Conservation (phyloP, 1,140 invertebrate genomes). For the Diachasmimorpha longicaudata region DNA sequence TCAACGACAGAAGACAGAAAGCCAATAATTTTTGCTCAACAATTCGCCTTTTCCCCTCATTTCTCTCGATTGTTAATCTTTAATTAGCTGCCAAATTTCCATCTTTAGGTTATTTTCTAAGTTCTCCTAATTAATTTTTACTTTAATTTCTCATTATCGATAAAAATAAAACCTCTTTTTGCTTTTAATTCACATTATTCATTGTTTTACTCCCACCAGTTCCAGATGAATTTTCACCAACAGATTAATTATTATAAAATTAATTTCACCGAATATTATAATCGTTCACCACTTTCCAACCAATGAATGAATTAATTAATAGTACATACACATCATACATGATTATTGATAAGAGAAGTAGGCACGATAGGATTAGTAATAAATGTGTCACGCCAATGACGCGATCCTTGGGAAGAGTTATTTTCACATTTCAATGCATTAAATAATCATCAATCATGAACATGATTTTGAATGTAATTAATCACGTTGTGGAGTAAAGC, state of each 20-base stretch:
- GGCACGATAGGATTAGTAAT: conserved; percentile 49
- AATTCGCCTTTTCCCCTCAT: conserved; percentile 18
- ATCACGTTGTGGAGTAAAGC: not conserved
- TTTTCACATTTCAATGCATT: conserved; percentile 14
- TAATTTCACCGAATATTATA: not conserved
- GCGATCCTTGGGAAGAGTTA: conserved; percentile 16
- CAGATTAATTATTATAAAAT: conserved; percentile 12
- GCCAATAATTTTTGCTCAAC: conserved; percentile 1
- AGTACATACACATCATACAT: conserved; percentile 34
- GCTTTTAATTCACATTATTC: not conserved
- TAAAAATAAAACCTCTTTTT: conserved; percentile 16
- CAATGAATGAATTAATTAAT: conserved; percentile 13
- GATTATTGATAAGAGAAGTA: conserved; percentile 48
- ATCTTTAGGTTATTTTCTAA: conserved; percentile 3
- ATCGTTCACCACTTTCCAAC: conserved; percentile 9
- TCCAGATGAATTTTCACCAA: not conserved
- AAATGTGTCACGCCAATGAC: conserved; percentile 27
- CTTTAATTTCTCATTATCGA: not conserved
- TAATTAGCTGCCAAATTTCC: not conserved
- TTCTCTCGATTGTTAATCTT: not conserved
- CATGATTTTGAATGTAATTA: not conserved
- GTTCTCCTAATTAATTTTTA: not conserved
- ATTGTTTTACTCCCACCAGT: not conserved
- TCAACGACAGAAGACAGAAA: conserved; percentile 33
- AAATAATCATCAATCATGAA: conserved; percentile 13